Conservation (phyloP, 2,888 invertebrate genomes). For the Stenolophus ochropezus region DNA sequence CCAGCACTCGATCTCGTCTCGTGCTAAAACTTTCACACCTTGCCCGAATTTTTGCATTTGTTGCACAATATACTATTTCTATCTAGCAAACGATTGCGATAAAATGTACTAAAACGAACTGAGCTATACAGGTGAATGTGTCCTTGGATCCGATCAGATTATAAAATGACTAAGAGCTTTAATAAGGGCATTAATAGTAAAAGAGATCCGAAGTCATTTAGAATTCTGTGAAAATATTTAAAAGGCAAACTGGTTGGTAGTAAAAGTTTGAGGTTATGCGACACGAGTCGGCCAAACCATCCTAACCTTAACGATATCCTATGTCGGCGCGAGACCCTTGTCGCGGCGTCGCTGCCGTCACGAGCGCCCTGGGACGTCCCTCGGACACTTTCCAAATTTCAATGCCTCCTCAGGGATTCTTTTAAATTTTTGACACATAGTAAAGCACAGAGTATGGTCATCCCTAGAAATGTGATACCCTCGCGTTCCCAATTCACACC, state of each 20-base stretch:
- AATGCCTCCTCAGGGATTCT: conserved; percentile 72
- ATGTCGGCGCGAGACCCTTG: conserved; percentile 5
- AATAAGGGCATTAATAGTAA: neutral
- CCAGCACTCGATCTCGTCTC: no score
- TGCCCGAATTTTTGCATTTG: no score
- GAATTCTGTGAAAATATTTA: conserved; percentile 6
- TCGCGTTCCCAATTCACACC: conserved; percentile 51
- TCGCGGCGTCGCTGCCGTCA: conserved; percentile 64
- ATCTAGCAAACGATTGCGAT: no score
- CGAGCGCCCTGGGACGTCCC: conserved; percentile 72
- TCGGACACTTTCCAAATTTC: conserved; percentile 71
- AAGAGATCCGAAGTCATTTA: neutral
- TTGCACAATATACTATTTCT: no score
- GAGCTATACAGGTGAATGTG: no score
- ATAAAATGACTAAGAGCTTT: neutral
- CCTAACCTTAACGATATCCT: conserved; percentile 34
- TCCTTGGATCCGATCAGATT: neutral
- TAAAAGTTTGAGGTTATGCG: conserved; percentile 38
- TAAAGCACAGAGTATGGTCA: conserved; percentile 71
- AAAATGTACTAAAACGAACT: no score
- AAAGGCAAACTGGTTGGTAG: neutral
- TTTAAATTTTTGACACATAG: conserved; percentile 74
- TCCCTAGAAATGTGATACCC: conserved; percentile 70
- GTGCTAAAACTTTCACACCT: no score
- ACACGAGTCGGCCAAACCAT: conserved; percentile 25